Base-by-base conservation (phyloP, 2,888 invertebrate species). In the Andrena haemorrhoa region DNA sequence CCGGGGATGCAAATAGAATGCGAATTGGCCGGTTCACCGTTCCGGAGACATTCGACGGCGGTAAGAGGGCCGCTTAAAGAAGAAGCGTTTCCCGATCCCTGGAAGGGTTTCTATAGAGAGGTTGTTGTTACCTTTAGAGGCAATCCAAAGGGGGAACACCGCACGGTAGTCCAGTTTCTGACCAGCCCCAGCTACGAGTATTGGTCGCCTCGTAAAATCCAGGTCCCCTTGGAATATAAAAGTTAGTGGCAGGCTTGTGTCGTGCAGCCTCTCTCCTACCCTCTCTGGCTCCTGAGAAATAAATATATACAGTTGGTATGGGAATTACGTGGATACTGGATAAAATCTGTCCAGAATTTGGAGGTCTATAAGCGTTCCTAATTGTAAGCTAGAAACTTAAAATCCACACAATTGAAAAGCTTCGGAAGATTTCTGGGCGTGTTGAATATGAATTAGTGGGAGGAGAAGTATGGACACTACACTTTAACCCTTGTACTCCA, bases 141-240 rank as follows among this genome's bases (percentile, higher is more conserved):
- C 78, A 66, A 83, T 86, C 56, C 61, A 51, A 74, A 51, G 26
- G 47, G 74, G 68, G 16, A 85, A 79, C 79, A 64, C 75, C 83
- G 79, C 74, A 88, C 84, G 84, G 86, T 89, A 88, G 84, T 88
- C 83, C 74, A 85, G 74, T 86, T 88, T 84, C 82, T 82, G 80
- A 71, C 74, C 85, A 75, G 69, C 8, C 51, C 49, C 33, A 23
- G 29, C 78, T 66, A 4, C 49, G 77, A 75, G 75, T 74, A 78
- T 83, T 74, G 65, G 74, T 56, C 79, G 60, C 33, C 6, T 82
- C 79, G 70, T 86, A 79, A 84, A 88, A 85, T 69, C 65, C 16
- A 5, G 49, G 29, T 68, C 53, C 26, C 10, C 56, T 29, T 61
- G 56, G 63, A 75, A 74, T 82, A 75, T 68, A 60, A 41, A 65